These are phyloP conservation scores for Lochmaea capreae DNA, from an alignment of 2,888 invertebrate species.

Conservation along the genomic window DNA sequence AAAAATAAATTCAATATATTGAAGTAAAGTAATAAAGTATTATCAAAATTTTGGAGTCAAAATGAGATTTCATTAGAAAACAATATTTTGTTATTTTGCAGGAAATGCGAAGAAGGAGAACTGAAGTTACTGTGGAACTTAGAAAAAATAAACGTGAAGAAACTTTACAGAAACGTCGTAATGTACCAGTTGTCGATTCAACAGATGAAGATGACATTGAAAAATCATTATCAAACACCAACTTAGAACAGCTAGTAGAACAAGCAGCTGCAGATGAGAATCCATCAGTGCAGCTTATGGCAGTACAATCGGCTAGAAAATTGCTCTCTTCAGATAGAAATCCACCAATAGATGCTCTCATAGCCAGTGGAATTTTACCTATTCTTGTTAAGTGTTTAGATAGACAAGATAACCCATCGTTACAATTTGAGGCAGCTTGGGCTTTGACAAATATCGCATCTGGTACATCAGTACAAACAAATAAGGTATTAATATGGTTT, in stretches of 20 bases:
- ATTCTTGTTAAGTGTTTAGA: conserved; percentile 87
- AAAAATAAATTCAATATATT: no score
- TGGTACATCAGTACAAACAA: conserved; percentile 93
- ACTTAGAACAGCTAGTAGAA: conserved; percentile 85
- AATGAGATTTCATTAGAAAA: no score
- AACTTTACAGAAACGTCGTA: conserved; percentile 93
- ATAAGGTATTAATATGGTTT: conserved; percentile 66
- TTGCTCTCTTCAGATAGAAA: conserved; percentile 96
- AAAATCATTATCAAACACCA: conserved; percentile 76
- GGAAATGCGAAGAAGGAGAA: conserved; percentile 97
- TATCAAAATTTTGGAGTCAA: no score
- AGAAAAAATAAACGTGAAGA: conserved; percentile 99
- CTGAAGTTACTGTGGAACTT: conserved; percentile 96
- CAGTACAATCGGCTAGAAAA: conserved; percentile 96
- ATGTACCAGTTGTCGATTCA: conserved; percentile 90
- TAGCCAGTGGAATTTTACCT: conserved; percentile 93
- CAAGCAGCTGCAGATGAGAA: conserved; percentile 86
- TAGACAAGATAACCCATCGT: conserved; percentile 84
- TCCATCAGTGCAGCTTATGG: conserved; percentile 85
- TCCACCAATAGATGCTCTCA: conserved; percentile 97
- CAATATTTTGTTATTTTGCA: conserved; percentile 57
- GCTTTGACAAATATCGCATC: conserved; percentile 94
- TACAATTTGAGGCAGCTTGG: conserved; percentile 99
- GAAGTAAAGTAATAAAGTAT: no score
- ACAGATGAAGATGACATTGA: conserved; percentile 84